These are phyloP conservation scores for Dorcus parallelipipedus DNA, from an alignment of 2,888 invertebrate species.

Conservation along the genomic window DNA sequence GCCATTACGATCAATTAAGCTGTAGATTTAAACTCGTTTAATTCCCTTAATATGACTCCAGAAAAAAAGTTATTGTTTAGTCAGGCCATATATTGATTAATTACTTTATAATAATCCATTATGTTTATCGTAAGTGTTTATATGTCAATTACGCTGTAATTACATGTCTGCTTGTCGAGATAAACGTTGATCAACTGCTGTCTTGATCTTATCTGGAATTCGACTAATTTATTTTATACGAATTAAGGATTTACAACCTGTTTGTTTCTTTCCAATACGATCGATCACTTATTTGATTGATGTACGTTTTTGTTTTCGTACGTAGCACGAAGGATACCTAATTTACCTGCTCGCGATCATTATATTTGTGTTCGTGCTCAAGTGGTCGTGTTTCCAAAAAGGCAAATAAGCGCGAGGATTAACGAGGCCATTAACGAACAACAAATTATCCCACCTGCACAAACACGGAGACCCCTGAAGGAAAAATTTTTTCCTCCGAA, in stretches of 20 bases:
- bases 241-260: not conserved
- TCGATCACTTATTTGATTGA: too few relatives aligned
- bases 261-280: not conserved
- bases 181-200: slow-evolving; percentile 18
- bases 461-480: too few relatives aligned
- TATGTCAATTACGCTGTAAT: slow-evolving; percentile 21
- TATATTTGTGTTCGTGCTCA: slow-evolving; percentile 16
- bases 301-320: not conserved
- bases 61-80: not conserved
- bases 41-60: too few relatives aligned
- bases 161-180: slow-evolving; percentile 20
- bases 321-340: not conserved
- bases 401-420: too few relatives aligned
- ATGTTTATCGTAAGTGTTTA: slow-evolving; percentile 17
- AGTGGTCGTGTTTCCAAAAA: slow-evolving; percentile 9
- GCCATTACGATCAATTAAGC: too few relatives aligned
- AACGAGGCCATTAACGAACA: too few relatives aligned
- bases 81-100: slow-evolving; percentile 10
- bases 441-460: too few relatives aligned
- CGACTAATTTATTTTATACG: not conserved
- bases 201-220: slow-evolving; percentile 10
- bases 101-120: slow-evolving; percentile 20
- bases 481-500: too few relatives aligned
- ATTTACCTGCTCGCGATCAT: slow-evolving; percentile 7
- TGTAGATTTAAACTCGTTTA: too few relatives aligned